Conservation (phyloP, 2,888 invertebrate genomes). For the Digitonthophagus gazella region DNA sequence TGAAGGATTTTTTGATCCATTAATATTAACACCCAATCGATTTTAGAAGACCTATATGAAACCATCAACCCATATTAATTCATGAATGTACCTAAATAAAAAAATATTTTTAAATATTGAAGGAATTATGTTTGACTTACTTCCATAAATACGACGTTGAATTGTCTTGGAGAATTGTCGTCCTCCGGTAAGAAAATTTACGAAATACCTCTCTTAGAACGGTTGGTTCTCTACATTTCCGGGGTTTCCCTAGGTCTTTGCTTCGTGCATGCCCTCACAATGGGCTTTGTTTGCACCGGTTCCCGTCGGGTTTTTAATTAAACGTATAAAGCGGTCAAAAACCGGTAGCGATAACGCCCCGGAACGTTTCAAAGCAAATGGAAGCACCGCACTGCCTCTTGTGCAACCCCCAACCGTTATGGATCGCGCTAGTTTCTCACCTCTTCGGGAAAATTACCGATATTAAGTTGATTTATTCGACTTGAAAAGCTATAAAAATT, state of each 20-base stretch:
- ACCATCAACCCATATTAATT: too few species aligned
- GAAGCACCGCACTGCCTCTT: background rate
- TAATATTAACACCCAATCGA: background rate
- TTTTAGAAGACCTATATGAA: background rate
- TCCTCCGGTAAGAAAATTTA: background rate
- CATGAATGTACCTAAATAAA: too few species aligned
- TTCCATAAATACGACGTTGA: constrained; percentile 1
- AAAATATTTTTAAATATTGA: too few species aligned
- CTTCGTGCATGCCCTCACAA: constrained; percentile 4
- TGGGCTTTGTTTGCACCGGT: constrained; percentile 1
- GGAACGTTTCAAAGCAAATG: constrained; percentile 4
- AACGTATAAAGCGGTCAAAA: constrained; percentile 12
- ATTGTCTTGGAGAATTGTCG: constrained; percentile 2
- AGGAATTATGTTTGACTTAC: background rate
- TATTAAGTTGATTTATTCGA: background rate
- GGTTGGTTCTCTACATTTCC: background rate
- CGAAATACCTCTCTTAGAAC: background rate
- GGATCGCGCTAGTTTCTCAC: background rate
- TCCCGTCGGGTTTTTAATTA: constrained; percentile 6
- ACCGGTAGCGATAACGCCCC: background rate
- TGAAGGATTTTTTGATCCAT: too few species aligned
- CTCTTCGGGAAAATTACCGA: background rate
- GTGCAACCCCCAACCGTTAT: background rate
- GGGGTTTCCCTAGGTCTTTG: background rate
- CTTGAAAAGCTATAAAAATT: too few species aligned